Conservation (phyloP, 2,888 invertebrate species). For the Drosophila putrida region DNA sequence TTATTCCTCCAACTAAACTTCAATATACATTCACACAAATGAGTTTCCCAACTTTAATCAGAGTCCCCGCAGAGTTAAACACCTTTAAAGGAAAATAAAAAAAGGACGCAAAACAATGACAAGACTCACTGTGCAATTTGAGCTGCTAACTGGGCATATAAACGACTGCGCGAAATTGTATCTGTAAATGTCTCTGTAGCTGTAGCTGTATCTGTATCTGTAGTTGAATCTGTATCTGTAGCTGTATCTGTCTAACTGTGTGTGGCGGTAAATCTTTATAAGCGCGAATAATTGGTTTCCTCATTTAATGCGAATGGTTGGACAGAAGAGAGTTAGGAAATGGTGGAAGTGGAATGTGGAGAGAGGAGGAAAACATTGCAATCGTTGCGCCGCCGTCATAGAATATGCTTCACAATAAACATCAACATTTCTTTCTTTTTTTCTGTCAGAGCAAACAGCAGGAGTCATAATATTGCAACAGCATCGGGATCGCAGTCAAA, state of each 20-base stretch:
- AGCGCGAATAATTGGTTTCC: constrained; percentile 85
- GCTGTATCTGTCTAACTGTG: constrained; percentile 41
- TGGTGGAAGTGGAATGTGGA: not conserved
- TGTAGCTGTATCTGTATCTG: constrained; percentile 33
- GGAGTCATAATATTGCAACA: constrained; percentile 83
- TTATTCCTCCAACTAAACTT: not conserved
- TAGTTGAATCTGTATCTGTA: constrained; percentile 43
- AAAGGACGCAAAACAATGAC: constrained; percentile 49
- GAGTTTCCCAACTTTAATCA: constrained; percentile 65
- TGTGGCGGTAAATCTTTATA: constrained; percentile 80
- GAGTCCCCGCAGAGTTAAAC: constrained; percentile 41
- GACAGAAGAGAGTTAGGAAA: constrained; percentile 17
- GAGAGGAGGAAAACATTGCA: constrained; percentile 52
- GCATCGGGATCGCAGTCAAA: constrained; percentile 59
- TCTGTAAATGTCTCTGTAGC: constrained; percentile 26
- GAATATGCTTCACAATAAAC: constrained; percentile 78
- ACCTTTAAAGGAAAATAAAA: constrained; percentile 30
- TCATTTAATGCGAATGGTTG: constrained; percentile 83
- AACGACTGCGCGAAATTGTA: constrained; percentile 44
- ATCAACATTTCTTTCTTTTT: constrained; percentile 56
- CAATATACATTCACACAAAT: constrained; percentile 20
- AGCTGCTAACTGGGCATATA: constrained; percentile 43
- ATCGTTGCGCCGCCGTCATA: constrained; percentile 63
- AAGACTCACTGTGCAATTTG: constrained; percentile 22
- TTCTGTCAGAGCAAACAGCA: constrained; percentile 73